A percentile compares a stretch with the other conserved stretches of the same genome.
Conservation (phyloP, 2,888 invertebrate species). For the Mythimna loreyi region DNA sequence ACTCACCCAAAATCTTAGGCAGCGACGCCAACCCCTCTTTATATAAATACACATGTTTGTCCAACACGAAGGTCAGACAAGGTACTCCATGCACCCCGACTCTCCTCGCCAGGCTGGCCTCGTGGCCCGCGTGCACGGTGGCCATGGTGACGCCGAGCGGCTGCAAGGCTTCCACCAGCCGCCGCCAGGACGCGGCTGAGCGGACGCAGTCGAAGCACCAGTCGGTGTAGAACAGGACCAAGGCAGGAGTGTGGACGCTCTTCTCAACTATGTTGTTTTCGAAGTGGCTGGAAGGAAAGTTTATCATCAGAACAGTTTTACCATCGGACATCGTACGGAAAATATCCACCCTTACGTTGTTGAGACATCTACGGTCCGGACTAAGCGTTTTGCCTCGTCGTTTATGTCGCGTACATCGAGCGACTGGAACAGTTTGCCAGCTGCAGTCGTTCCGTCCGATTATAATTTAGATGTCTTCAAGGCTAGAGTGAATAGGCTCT, state of each 20-base stretch:
- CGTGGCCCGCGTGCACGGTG: slow-evolving; percentile 95
- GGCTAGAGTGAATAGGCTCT: too few relatives aligned
- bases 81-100: slow-evolving; percentile 96
- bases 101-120: slow-evolving; percentile 94
- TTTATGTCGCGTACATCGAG: too few relatives aligned
- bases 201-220: slow-evolving; percentile 98
- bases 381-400: too few relatives aligned
- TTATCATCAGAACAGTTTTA: too few relatives aligned
- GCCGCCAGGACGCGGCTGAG: slow-evolving; percentile 96
- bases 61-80: slow-evolving; percentile 94
- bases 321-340: too few relatives aligned
- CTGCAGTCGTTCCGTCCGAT: too few relatives aligned
- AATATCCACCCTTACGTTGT: too few relatives aligned
- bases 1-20: slow-evolving; percentile 94
- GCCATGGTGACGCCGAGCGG: slow-evolving; percentile 95
- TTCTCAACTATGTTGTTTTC: slow-evolving; percentile 96
- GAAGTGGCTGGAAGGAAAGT: slow-evolving; percentile 93
- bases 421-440: too few relatives aligned
- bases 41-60: slow-evolving; percentile 96
- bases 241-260: slow-evolving; percentile 95
- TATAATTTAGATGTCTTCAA: too few relatives aligned
- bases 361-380: too few relatives aligned
- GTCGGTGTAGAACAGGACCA: slow-evolving; percentile 98
- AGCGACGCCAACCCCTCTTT: slow-evolving; percentile 95
- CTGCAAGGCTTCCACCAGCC: slow-evolving; percentile 96